Evolutionary conservation across 2,797 vertebrate genomes (phyloP).

Genomic region (Zenarchopterus dispar): DNA sequence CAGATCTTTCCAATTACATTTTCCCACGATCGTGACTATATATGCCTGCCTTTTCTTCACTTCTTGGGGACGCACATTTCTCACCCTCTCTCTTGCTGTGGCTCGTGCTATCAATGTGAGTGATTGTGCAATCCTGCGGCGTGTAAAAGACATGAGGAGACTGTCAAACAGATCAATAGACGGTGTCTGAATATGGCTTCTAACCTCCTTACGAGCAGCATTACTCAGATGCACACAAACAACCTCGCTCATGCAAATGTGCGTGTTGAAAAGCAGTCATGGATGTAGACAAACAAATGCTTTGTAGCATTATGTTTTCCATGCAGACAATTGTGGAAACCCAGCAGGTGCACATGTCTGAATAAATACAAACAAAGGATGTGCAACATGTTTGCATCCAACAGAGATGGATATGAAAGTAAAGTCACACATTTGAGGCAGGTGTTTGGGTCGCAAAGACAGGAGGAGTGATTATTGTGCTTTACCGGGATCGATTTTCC

Average conservation of each 20-base stretch:
- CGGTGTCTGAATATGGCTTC: slow-evolving; percentile 59
- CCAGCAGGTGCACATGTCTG: neutral
- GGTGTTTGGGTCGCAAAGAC: slow-evolving; percentile 19
- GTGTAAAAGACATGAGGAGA: slow-evolving; percentile 76
- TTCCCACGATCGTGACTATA: slow-evolving; percentile 29
- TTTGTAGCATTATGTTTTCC: neutral
- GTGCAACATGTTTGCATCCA: neutral
- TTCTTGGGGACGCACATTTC: slow-evolving; percentile 29
- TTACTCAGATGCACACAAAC: slow-evolving; percentile 15
- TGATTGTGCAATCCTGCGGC: slow-evolving; percentile 73
- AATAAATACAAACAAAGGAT: neutral
- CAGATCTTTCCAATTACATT: slow-evolving; percentile 42
- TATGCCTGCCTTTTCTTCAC: slow-evolving; percentile 36
- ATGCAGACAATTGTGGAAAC: neutral
- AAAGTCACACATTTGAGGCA: slow-evolving; percentile 2
- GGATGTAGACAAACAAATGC: slow-evolving; percentile 10
- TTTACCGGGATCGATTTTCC: slow-evolving; percentile 59
- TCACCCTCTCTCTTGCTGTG: slow-evolving; percentile 18
- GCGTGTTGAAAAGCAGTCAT: neutral
- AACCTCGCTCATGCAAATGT: neutral
- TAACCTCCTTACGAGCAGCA: slow-evolving; percentile 12
- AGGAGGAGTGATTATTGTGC: slow-evolving; percentile 33
- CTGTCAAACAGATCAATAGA: slow-evolving; percentile 79
- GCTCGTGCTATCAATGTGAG: slow-evolving; percentile 72
- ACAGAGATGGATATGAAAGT: neutral